A percentile compares a stretch with the other conserved stretches of the same genome.
phyloP scores from a whole-genome alignment of 2,113 vertebrate species.

The Sphyrna mokarran region DNA sequence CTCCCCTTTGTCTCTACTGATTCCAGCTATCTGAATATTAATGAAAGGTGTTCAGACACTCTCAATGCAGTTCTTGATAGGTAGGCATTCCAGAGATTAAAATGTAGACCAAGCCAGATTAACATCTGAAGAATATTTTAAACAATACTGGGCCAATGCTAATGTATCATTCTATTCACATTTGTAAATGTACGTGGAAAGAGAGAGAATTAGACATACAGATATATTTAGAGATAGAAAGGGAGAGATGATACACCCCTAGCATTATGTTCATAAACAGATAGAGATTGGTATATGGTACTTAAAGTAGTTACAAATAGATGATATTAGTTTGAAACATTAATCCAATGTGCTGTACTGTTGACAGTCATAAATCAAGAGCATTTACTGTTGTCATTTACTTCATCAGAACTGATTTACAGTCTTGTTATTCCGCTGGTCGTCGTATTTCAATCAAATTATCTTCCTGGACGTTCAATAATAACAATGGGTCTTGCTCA shows the following conservation, averaged over 20 bases:
- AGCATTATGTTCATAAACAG: neutral
- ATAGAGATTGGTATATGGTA: neutral
- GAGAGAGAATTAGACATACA: neutral
- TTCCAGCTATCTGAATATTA: neutral
- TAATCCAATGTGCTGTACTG: neutral
- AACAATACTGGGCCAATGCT: neutral
- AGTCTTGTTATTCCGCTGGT: neutral
- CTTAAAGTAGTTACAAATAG: neutral
- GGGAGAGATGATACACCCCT: neutral
- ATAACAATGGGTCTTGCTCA: neutral
- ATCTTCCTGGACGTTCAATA: neutral
- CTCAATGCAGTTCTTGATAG: neutral
- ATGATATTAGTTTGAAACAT: neutral
- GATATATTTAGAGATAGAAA: neutral
- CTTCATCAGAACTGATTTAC: neutral
- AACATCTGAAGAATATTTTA: neutral
- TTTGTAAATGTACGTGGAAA: neutral
- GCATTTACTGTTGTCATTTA: neutral
- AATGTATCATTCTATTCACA: neutral
- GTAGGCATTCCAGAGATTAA: neutral
- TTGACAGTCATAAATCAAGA: neutral
- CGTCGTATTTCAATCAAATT: neutral
- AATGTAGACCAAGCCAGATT: neutral
- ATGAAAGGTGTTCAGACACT: neutral
- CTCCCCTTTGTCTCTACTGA: neutral